Evolutionary conservation across 2,113 vertebrate genomes (phyloP).

Genomic region (Thamnophis sirtalis): DNA sequence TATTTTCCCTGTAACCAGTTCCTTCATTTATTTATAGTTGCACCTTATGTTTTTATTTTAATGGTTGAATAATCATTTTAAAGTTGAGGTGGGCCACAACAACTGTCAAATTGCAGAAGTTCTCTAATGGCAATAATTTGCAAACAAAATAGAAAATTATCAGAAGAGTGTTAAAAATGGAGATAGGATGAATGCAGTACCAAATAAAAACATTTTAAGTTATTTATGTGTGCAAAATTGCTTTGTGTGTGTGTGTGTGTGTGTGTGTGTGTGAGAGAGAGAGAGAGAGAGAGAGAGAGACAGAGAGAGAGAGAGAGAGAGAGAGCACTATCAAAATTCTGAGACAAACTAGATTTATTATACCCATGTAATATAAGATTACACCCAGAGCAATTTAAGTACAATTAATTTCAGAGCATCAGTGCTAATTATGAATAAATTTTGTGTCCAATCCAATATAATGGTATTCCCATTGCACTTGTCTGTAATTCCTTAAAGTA

Average conservation of each 20-base stretch:
- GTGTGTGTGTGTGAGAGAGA: too few species aligned
- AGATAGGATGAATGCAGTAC: neutral
- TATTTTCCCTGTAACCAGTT: neutral
- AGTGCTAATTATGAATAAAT: neutral
- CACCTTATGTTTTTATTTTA: neutral
- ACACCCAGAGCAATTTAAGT: neutral
- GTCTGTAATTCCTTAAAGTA: neutral
- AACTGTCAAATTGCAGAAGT: neutral
- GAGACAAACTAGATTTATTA: neutral
- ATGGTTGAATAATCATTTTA: neutral
- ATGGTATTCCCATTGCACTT: neutral
- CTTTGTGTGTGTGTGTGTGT: too few species aligned
- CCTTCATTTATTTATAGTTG: neutral
- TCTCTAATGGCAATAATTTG: neutral
- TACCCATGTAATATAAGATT: neutral
- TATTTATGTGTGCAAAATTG: neutral
- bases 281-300: too few species aligned
- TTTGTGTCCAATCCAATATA: neutral
- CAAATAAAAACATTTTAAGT: neutral
- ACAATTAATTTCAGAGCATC: neutral
- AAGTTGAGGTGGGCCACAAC: neutral
- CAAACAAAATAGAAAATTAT: neutral
- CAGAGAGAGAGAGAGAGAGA: too few species aligned
- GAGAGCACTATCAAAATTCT: neutral
- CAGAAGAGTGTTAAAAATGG: neutral